Base-by-base conservation (phyloP, 2,888 invertebrate genomes). In the Drosophila robusta region DNA sequence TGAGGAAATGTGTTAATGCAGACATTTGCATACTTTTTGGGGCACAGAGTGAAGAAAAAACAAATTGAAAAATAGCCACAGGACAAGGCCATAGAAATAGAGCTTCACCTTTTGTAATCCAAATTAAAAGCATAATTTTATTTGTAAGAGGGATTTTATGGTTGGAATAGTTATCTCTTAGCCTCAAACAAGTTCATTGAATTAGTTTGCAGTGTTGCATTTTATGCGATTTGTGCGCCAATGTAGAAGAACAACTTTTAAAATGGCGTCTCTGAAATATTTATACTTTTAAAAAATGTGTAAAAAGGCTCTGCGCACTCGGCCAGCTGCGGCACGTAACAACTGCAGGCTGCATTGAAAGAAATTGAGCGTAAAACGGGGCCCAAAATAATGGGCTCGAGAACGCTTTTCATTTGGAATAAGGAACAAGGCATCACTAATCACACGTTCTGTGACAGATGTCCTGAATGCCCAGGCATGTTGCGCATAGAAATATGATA, bases 1-100 rank as follows among this genome's bases (percentile, higher is more conserved):
- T 76, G 80, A 60, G 62, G 63, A 74, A 80, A 83, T 80, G 80
- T 80, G 78, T 68, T 84, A 83, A 80, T 84, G 75, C 78, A 75
- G 74, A 76, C 70, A 82, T 80, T 80, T 82, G 77, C 80, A 70
- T 80, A 79, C 55, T 58, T 79, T 66, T 55, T 60, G 47, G 61
- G 50, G 50, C 16, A 39, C 52, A 39, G 56, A 41, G 42, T 50
- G 39, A 24, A 45, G 52, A 64, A 36, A 26, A 4, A 26, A 36
- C 34, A 64, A 62, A 58, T 75, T 64, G 38, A 64, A 80, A 78
- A 78, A 58, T 58, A 39, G 61, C 75, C 75, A 45, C 52, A 46
- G 51, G 64, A 24, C 38, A 45, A 52, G 61, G 36, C 45, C 45
- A 54, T 7, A 42, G 60, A 38, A 60, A 39, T 3, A 29, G 38